Evolutionary conservation across 1,140 invertebrate genomes (phyloP).

Genomic region (Diorhabda carinulata): DNA sequence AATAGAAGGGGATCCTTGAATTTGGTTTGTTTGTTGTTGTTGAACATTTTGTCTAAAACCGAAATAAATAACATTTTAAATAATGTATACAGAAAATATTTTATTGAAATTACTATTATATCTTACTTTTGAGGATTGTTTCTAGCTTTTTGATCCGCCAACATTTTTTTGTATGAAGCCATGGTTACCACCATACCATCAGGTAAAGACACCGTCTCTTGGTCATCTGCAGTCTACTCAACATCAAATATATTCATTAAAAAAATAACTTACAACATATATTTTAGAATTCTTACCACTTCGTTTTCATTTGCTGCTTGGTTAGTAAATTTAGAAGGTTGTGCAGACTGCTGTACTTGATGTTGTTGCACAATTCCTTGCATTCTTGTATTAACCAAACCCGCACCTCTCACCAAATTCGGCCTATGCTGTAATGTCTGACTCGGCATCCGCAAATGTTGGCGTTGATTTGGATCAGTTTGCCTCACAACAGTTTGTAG

Average conservation of each 20-base stretch:
- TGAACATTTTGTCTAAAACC: not conserved
- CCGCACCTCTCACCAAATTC: not conserved
- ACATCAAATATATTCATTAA: too few species aligned
- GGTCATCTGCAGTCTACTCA: not conserved
- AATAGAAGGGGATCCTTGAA: not conserved
- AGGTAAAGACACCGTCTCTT: conserved; percentile 24
- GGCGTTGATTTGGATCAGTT: not conserved
- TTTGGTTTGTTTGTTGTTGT: conserved; percentile 4
- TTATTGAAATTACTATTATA: too few species aligned
- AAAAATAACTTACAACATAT: too few species aligned
- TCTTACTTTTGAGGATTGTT: conserved; percentile 22
- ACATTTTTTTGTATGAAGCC: conserved; percentile 25
- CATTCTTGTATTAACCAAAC: not conserved
- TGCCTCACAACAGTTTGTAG: not conserved
- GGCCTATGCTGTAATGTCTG: not conserved
- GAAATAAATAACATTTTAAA: not conserved
- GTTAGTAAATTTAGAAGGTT: not conserved
- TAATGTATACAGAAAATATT: not conserved
- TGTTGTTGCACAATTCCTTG: not conserved
- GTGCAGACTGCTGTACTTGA: not conserved
- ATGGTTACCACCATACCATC: conserved; percentile 26
- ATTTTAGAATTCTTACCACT: not conserved
- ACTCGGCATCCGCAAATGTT: not conserved
- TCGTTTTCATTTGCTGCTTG: not conserved
- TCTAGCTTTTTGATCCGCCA: conserved; percentile 19